phyloP scores from a whole-genome alignment of 1,140 invertebrate species.

The Drosophila parabipectinata region DNA sequence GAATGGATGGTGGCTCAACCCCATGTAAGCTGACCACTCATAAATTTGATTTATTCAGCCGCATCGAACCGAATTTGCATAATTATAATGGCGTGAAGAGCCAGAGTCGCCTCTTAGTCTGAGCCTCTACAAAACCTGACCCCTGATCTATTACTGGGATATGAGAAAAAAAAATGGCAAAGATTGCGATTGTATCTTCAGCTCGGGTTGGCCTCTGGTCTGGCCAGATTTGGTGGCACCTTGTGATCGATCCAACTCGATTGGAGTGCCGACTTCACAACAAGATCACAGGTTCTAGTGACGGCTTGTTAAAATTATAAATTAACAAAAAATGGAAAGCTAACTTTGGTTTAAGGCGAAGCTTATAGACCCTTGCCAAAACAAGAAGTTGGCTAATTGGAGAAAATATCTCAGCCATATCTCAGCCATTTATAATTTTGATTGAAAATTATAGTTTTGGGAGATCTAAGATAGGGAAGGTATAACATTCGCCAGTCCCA shows the following conservation, averaged over 20 bases:
- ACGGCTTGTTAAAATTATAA: constrained; percentile 18
- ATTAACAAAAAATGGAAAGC: too few relatives aligned
- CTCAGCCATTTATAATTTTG: too few relatives aligned
- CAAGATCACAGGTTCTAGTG: constrained; percentile 24
- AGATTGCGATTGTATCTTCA: constrained; percentile 36
- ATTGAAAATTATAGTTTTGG: too few relatives aligned
- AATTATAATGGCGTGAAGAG: constrained; percentile 68
- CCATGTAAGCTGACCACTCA: constrained; percentile 45
- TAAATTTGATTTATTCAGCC: constrained; percentile 62
- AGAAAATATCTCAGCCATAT: too few relatives aligned
- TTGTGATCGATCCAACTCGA: constrained; percentile 65
- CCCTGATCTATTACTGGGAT: constrained; percentile 39
- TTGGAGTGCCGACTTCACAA: constrained; percentile 47
- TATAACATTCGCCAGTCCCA: too few relatives aligned
- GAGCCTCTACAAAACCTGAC: constrained; percentile 25
- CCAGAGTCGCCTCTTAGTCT: constrained; percentile 58
- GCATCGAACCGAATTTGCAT: constrained; percentile 63
- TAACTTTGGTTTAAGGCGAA: too few relatives aligned
- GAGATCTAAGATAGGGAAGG: too few relatives aligned
- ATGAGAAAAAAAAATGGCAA: constrained; percentile 54
- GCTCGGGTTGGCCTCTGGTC: constrained; percentile 24
- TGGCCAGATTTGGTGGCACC: constrained; percentile 39
- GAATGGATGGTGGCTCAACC: constrained; percentile 26
- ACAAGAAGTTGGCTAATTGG: too few relatives aligned
- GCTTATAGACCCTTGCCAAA: too few relatives aligned